phyloP scores from a whole-genome alignment of 2,113 vertebrate genomes.

The Eurystomus gularis region DNA sequence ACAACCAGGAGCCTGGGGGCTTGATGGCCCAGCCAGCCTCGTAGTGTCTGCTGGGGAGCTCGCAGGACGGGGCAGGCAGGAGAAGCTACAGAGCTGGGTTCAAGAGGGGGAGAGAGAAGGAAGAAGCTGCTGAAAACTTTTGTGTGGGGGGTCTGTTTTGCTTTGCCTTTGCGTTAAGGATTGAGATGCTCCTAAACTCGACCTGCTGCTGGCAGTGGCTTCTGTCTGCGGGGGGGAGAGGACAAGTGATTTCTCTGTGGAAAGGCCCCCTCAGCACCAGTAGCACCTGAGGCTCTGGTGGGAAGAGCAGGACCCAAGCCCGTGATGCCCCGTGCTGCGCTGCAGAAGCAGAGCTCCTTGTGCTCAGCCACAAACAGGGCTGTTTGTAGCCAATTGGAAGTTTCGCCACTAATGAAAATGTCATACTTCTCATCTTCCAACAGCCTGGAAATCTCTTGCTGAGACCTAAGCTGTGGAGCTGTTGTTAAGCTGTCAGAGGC shows the following conservation, averaged over 20 bases:
- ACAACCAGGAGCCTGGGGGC: too few species aligned
- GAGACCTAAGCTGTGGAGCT: slow-evolving; percentile 3
- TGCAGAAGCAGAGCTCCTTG: accelerated
- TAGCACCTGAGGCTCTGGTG: accelerated
- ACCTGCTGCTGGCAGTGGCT: background rate
- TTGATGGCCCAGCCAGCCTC: too few species aligned
- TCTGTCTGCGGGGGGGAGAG: background rate
- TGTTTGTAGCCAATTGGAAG: background rate
- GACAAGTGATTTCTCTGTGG: background rate
- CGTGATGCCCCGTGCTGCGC: accelerated
- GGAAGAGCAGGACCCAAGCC: background rate
- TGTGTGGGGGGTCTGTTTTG: background rate
- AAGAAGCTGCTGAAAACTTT: background rate
- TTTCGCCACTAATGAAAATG: background rate
- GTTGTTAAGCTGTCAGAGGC: slow-evolving; percentile 8
- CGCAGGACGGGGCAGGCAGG: too few species aligned
- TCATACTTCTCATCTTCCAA: background rate
- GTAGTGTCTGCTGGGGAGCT: too few species aligned
- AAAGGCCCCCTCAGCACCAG: too few species aligned
- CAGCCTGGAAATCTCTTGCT: background rate
- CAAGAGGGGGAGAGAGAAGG: background rate
- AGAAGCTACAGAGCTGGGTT: background rate
- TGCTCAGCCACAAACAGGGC: background rate
- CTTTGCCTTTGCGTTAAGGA: background rate
- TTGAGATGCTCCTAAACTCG: too few species aligned